These are phyloP conservation scores for Petrocephalus microphthalmus DNA, from an alignment of 2,113 vertebrate genomes.

Conservation along the genomic window DNA sequence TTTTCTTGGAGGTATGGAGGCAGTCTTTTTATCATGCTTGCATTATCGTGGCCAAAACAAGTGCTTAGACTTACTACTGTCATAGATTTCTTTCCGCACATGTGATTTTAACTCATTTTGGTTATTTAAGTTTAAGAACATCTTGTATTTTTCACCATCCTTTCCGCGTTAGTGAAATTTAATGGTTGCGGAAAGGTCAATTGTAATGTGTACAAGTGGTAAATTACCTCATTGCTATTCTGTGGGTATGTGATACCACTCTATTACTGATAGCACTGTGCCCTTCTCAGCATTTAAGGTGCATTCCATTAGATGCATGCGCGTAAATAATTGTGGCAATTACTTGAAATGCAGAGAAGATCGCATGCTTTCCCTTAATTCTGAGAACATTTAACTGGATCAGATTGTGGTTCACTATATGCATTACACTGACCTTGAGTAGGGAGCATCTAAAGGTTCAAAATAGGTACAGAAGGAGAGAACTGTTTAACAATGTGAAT, in stretches of 20 bases:
- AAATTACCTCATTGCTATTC: constrained; percentile 20
- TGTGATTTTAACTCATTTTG: neutral
- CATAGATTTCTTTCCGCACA: neutral
- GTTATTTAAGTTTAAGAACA: neutral
- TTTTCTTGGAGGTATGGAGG: constrained; percentile 78
- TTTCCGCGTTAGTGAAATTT: neutral
- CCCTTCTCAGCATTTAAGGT: constrained; percentile 12
- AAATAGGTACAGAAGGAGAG: neutral
- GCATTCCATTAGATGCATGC: neutral
- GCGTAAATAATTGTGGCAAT: constrained; percentile 13
- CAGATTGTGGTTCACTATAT: neutral
- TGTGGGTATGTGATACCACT: neutral
- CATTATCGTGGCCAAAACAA: neutral
- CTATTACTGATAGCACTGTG: neutral
- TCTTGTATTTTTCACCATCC: neutral
- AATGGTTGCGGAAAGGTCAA: neutral
- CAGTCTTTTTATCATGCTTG: neutral
- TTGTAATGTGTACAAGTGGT: neutral
- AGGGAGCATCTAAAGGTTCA: neutral
- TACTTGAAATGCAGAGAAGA: constrained; percentile 10
- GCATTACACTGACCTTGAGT: constrained; percentile 1
- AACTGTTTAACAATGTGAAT: neutral
- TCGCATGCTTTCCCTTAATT: neutral
- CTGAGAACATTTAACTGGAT: constrained; percentile 10
- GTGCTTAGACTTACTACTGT: neutral